Conservation (phyloP, 2,888 invertebrate genomes). For the Acholoe squamosa region DNA sequence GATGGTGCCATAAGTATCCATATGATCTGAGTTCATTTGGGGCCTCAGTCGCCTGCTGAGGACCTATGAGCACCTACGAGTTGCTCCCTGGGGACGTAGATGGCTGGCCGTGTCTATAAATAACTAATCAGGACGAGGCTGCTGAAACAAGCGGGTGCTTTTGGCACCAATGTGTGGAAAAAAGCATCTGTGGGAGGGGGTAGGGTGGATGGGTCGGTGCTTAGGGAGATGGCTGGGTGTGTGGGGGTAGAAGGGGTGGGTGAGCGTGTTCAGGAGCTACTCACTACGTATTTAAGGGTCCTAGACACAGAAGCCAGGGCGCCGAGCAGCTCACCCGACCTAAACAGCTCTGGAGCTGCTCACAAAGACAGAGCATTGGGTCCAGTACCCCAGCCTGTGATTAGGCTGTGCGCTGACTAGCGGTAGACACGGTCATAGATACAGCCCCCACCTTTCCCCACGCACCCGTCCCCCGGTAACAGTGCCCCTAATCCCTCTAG, state of each 20-base stretch:
- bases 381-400: background rate
- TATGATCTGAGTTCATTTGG: no score
- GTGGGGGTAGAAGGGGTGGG: background rate
- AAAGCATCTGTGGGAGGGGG: background rate
- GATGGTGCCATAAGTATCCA: no score
- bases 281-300: background rate
- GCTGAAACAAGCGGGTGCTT: no score
- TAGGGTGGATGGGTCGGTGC: background rate
- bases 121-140: no score
- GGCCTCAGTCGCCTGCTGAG: no score
- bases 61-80: no score
- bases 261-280: background rate
- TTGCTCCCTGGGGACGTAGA: no score
- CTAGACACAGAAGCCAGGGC: background rate
- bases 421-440: background rate
- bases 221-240: background rate
- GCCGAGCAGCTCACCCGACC: background rate
- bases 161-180: no score
- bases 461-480: background rate
- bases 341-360: background rate
- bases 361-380: background rate
- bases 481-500: background rate
- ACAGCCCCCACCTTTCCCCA: background rate
- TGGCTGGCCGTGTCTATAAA: no score
- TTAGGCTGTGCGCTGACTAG: background rate